Conservation (phyloP, 1,140 invertebrate species). For the Cyrtorhinus lividipennis region DNA sequence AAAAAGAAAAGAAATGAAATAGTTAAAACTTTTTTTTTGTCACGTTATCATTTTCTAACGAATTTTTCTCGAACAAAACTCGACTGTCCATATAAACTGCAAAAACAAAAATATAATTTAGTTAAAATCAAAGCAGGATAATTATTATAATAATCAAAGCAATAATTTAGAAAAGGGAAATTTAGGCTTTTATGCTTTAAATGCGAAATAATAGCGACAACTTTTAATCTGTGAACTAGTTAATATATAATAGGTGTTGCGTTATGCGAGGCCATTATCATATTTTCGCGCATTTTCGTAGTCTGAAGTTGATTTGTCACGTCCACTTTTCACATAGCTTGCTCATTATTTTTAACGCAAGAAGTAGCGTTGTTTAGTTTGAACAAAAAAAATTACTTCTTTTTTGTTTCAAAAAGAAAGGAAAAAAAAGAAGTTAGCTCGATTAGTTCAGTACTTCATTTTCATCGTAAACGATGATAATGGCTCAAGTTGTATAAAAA, state of each 20-base stretch:
- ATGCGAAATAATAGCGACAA: neutral
- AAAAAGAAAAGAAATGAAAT: conserved; percentile 1
- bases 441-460: conserved; percentile 9
- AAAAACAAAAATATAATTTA: neutral
- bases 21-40: too few species aligned
- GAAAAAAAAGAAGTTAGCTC: too few species aligned
- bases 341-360: neutral
- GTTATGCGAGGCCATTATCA: conserved; percentile 9
- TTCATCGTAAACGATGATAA: conserved; percentile 14
- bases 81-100: too few species aligned
- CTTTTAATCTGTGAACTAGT: neutral
- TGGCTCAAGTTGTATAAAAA: conserved; percentile 10
- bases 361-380: neutral
- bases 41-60: too few species aligned
- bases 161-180: conserved; percentile 10
- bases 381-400: neutral
- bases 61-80: too few species aligned
- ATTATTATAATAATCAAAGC: neutral
- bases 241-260: neutral
- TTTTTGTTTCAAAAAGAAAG: too few species aligned
- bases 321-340: neutral
- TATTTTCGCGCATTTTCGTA: neutral
- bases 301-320: neutral
- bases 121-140: neutral
- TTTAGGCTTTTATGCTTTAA: neutral